A percentile compares a stretch with the other conserved stretches of the same genome.
Evolutionary conservation across 1,140 invertebrate species (phyloP).

Genomic region (Drosophila orena): DNA sequence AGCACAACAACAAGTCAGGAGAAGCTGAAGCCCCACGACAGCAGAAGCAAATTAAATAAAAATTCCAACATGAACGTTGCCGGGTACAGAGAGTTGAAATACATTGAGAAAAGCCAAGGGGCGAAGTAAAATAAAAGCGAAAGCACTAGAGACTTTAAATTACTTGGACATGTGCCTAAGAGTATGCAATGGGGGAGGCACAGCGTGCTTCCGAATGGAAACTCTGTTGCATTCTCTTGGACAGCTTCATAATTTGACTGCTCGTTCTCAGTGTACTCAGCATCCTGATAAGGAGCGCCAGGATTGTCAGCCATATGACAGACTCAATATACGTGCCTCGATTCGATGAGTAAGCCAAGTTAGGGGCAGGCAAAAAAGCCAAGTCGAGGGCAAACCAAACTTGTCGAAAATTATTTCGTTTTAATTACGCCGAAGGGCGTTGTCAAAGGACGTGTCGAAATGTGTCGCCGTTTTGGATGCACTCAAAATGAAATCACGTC

Average conservation of each 20-base stretch:
- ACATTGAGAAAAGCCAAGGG: conserved; percentile 7
- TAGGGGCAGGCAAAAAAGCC: conserved; percentile 29
- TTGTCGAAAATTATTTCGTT: conserved; percentile 82
- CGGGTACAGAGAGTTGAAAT: conserved; percentile 2
- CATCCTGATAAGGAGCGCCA: conserved; percentile 31
- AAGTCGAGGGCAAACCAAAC: conserved; percentile 47
- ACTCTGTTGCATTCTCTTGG: too few species aligned
- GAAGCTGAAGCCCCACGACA: conserved; percentile 50
- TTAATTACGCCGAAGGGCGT: conserved; percentile 78
- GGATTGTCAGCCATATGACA: conserved; percentile 49
- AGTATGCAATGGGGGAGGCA: too few species aligned
- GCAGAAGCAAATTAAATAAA: conserved; percentile 79
- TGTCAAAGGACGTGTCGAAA: conserved; percentile 68
- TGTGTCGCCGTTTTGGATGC: conserved; percentile 71
- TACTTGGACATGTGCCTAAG: too few species aligned
- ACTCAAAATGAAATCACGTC: conserved; percentile 74
- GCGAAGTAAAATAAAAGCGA: neutral
- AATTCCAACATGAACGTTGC: conserved; percentile 68
- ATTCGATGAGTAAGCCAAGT: conserved; percentile 43
- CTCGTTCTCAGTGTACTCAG: conserved; percentile 2
- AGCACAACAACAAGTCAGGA: conserved; percentile 59
- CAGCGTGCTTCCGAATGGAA: too few species aligned
- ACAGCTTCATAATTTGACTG: too few species aligned
- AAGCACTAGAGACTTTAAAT: too few species aligned
- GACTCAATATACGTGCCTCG: conserved; percentile 50